A percentile compares a stretch with the other conserved stretches of the same genome.
phyloP scores from a whole-genome alignment of 2,113 vertebrate genomes.

The Motacilla tschutschensis region DNA sequence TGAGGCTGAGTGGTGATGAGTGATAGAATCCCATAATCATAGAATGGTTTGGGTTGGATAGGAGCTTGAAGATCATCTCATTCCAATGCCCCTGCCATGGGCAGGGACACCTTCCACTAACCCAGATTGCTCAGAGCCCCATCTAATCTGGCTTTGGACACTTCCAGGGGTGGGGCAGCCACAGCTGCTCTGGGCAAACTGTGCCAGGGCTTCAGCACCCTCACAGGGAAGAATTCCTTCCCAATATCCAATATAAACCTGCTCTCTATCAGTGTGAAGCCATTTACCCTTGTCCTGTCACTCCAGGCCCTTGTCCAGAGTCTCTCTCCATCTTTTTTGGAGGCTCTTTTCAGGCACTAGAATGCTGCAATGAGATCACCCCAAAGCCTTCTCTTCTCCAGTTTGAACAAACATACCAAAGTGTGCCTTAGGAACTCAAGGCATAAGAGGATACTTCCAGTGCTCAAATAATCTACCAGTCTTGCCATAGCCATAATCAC shows the following conservation, averaged over 20 bases:
- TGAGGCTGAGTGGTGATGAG: not conserved
- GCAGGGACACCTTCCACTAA: not conserved
- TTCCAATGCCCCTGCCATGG: not conserved
- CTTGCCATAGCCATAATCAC: not conserved
- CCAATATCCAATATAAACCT: accelerated
- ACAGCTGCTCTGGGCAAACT: accelerated
- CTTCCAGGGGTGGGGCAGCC: not conserved
- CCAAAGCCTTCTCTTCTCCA: not conserved
- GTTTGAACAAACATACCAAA: not conserved
- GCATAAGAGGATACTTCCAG: not conserved
- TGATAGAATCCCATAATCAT: not conserved
- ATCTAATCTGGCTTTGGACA: accelerated
- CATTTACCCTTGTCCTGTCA: not conserved
- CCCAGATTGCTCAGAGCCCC: accelerated
- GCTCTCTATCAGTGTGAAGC: not conserved
- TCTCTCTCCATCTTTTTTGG: not conserved
- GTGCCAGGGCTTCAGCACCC: not conserved
- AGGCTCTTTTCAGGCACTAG: not conserved
- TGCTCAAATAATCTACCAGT: not conserved
- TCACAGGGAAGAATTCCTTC: not conserved
- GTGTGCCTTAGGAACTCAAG: not conserved
- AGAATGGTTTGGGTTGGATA: not conserved
- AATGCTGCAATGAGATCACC: accelerated
- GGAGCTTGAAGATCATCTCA: too few species aligned
- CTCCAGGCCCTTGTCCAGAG: not conserved